Percentiles rank a stretch among this genome's conserved stretches.
Conservation (phyloP, 2,113 vertebrate genomes). For the Etheostoma cragini region DNA sequence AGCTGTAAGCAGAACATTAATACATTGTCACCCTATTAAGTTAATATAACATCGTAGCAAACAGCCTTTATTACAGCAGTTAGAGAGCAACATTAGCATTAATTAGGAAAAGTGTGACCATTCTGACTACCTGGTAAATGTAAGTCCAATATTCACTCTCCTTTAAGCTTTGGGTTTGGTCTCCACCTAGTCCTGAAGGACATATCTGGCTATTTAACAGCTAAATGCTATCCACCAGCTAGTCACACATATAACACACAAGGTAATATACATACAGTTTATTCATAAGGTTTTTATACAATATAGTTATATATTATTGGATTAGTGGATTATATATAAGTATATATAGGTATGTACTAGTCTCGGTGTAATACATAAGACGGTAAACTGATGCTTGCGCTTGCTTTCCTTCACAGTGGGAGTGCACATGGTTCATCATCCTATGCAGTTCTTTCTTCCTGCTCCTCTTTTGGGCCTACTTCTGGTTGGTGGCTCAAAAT, state of each 20-base stretch:
- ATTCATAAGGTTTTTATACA: no score
- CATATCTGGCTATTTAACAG: no score
- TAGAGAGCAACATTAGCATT: not conserved
- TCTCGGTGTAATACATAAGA: not conserved
- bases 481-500: constrained; percentile 96
- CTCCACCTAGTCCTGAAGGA: no score
- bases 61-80: not conserved
- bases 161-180: no score
- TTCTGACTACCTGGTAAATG: not conserved
- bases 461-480: constrained; percentile 94
- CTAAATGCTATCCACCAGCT: no score
- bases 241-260: no score
- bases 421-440: constrained; percentile 94
- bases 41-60: not conserved
- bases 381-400: constrained; percentile 24
- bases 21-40: not conserved
- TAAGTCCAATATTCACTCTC: no score
- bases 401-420: constrained; percentile 88
- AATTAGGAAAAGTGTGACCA: not conserved
- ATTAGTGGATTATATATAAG: no score
- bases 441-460: constrained; percentile 91
- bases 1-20: not conserved
- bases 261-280: no score
- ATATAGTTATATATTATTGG: no score
- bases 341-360: not conserved